These are phyloP conservation scores for Polia nebulosa DNA, from an alignment of 2,888 invertebrate genomes.

Conservation along the genomic window DNA sequence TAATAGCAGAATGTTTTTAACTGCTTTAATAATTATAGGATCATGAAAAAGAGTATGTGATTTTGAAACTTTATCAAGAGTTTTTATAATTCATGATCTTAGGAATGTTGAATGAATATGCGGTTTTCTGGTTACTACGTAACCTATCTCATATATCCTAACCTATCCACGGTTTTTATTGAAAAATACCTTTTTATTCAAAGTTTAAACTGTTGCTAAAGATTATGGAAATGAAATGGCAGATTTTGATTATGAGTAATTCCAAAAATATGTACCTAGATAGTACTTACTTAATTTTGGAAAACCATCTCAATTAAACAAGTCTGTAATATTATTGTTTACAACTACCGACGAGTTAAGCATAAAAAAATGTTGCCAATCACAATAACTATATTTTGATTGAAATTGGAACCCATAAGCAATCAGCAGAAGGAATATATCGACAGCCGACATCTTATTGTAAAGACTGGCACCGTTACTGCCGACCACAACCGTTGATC, in stretches of 20 bases:
- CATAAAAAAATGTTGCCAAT: slow-evolving; percentile 28
- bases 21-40: not conserved
- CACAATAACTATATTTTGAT: slow-evolving; percentile 17
- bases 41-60: not conserved
- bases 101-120: not conserved
- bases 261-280: not conserved
- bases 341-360: not conserved
- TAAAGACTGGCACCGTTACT: slow-evolving; percentile 60
- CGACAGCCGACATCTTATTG: slow-evolving; percentile 44
- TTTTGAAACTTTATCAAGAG: not conserved
- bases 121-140: not conserved
- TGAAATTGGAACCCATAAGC: slow-evolving; percentile 38
- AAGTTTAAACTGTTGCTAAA: not conserved
- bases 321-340: not conserved
- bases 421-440: slow-evolving; percentile 45
- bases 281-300: not conserved
- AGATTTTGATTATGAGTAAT: not conserved
- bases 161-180: too few relatives aligned
- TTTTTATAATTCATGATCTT: not conserved
- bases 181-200: not conserved
- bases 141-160: too few relatives aligned
- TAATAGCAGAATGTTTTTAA: not conserved
- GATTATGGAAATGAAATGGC: not conserved
- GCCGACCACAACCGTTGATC: slow-evolving; percentile 49
- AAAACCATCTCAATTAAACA: not conserved